Conservation (phyloP, 1,140 invertebrate species). For the Pteromalus puparum region DNA sequence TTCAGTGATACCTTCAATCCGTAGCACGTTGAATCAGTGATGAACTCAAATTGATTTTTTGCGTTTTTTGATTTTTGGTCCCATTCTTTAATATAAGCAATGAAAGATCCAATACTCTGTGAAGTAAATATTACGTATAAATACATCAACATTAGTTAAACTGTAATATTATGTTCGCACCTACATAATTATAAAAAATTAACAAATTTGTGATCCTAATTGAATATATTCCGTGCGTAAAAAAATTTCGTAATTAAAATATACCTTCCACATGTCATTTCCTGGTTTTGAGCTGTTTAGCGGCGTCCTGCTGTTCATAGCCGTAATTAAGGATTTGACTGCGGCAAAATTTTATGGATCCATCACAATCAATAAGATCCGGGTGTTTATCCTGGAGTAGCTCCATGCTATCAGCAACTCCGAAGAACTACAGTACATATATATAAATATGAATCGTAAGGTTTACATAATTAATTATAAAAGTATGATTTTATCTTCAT, state of each 20-base stretch:
- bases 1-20: no score
- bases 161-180: no score
- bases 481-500: no score
- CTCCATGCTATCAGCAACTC: constrained; percentile 32
- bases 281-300: constrained; percentile 29
- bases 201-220: no score
- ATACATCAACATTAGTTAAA: no score
- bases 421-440: constrained; percentile 30
- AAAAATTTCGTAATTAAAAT: no score
- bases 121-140: background rate
- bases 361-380: constrained; percentile 37
- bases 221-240: no score
- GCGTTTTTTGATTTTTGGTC: no score
- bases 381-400: constrained; percentile 6
- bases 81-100: no score
- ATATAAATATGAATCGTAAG: background rate
- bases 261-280: constrained; percentile 43
- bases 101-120: background rate
- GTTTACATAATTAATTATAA: background rate
- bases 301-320: constrained; percentile 52
- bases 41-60: no score
- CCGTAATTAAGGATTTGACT: constrained; percentile 39
- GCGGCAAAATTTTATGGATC: constrained; percentile 41
- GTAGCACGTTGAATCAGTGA: no score
- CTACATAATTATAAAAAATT: no score